A percentile compares a stretch with the other conserved stretches of the same genome.
These are phyloP conservation scores for Heteronetta atricapilla DNA, from an alignment of 2,113 vertebrate genomes.

Conservation along the genomic window DNA sequence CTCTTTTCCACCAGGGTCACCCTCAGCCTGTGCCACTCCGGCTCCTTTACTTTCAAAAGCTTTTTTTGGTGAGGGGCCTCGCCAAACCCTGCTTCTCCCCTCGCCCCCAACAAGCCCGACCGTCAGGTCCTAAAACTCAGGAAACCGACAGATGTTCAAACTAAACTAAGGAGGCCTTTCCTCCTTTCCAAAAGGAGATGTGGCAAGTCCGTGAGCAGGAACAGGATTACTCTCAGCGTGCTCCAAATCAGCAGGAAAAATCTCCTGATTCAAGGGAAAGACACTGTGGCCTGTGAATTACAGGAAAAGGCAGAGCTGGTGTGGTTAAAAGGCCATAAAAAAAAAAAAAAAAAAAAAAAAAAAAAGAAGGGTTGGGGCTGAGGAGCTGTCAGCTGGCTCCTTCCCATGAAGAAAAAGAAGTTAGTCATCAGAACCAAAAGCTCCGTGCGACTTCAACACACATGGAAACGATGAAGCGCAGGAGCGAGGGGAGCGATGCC, in stretches of 20 bases:
- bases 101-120: neutral
- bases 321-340: constrained; percentile 39
- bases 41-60: neutral
- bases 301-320: constrained; percentile 63
- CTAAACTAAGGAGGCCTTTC: neutral
- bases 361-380: constrained; percentile 25
- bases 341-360: constrained; percentile 60
- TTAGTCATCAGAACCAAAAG: constrained; percentile 46
- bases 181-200: constrained; percentile 32
- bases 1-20: neutral
- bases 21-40: neutral
- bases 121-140: neutral
- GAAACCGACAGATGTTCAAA: neutral
- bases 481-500: neutral
- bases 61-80: neutral
- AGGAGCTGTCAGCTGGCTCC: constrained; percentile 47
- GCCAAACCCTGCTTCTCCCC: neutral
- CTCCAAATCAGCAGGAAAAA: constrained; percentile 43
- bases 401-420: constrained; percentile 52
- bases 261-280: constrained; percentile 60
- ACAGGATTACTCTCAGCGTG: neutral
- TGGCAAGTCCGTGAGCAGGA: constrained; percentile 1
- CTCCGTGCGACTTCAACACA: neutral
- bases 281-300: constrained; percentile 40
- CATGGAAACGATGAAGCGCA: constrained; percentile 42